Conservation (phyloP, 2,797 vertebrate genomes). For the Bryconaethiops microstoma region DNA sequence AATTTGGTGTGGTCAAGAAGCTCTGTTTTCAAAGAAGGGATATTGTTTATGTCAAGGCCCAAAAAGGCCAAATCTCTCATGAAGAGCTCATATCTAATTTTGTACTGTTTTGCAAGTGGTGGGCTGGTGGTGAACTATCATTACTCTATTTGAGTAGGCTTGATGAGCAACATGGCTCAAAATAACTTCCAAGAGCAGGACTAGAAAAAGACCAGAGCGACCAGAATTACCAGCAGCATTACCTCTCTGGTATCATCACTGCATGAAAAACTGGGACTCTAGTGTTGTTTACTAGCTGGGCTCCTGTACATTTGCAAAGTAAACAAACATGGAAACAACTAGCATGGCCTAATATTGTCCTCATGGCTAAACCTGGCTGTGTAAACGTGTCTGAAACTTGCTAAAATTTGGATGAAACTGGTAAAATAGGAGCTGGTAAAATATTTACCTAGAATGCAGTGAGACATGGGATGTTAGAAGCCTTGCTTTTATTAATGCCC, state of each 20-base stretch:
- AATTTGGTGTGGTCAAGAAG: not conserved
- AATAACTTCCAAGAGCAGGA: not conserved
- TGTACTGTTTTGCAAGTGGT: slow-evolving; percentile 15
- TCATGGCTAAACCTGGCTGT: slow-evolving; percentile 37
- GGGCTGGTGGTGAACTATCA: slow-evolving; percentile 6
- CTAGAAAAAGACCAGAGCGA: not conserved
- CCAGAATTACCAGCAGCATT: not conserved
- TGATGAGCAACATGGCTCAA: not conserved
- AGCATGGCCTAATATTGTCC: slow-evolving; percentile 34
- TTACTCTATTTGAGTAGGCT: not conserved
- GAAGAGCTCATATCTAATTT: not conserved
- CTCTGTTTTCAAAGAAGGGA: not conserved
- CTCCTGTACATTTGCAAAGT: slow-evolving; percentile 28
- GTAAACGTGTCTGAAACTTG: slow-evolving; percentile 12
- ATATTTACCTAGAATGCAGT: slow-evolving; percentile 24
- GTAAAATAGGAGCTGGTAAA: not conserved
- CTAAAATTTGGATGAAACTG: not conserved
- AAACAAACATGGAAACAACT: slow-evolving; percentile 44
- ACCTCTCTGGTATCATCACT: not conserved
- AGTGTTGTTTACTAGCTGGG: slow-evolving; percentile 21
- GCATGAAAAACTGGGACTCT: not conserved
- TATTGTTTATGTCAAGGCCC: not conserved
- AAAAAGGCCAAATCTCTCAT: not conserved
- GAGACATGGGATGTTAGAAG: slow-evolving; percentile 19
- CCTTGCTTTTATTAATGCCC: slow-evolving; percentile 7